These are phyloP conservation scores for Limnothrissa miodon DNA, from an alignment of 2,113 vertebrate species.

Conservation along the genomic window DNA sequence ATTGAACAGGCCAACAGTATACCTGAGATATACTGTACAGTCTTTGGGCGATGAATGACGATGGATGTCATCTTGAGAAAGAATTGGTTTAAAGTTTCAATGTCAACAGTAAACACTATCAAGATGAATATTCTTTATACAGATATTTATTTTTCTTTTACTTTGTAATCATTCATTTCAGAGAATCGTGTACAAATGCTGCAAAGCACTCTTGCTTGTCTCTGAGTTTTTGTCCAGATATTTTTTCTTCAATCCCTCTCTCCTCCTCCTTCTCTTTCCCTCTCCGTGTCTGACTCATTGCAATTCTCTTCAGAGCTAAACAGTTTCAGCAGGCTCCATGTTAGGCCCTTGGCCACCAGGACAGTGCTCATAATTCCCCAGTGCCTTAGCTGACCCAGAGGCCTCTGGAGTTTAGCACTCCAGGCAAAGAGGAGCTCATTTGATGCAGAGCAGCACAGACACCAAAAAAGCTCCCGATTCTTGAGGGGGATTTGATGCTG, in stretches of 20 bases:
- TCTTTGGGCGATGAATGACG: background rate
- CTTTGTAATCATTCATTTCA: background rate
- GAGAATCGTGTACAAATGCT: background rate
- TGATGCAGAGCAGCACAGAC: constrained; percentile 14
- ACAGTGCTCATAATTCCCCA: background rate
- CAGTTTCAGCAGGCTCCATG: background rate
- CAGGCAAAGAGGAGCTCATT: constrained; percentile 30
- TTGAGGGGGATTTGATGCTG: background rate
- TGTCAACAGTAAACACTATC: background rate
- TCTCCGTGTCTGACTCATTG: background rate
- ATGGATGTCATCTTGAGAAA: background rate
- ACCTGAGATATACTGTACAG: background rate
- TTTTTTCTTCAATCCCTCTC: background rate
- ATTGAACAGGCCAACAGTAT: background rate
- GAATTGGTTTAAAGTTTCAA: background rate
- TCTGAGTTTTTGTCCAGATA: background rate
- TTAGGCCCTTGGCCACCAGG: background rate
- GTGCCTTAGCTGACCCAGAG: background rate
- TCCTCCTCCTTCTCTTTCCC: background rate
- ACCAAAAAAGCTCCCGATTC: background rate
- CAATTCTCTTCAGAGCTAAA: background rate
- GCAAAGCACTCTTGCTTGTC: background rate
- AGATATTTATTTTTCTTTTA: background rate
- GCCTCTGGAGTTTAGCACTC: background rate
- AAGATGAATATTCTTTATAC: background rate